phyloP scores from a whole-genome alignment of 2,797 vertebrate species.

The Onychomys arenicola region DNA sequence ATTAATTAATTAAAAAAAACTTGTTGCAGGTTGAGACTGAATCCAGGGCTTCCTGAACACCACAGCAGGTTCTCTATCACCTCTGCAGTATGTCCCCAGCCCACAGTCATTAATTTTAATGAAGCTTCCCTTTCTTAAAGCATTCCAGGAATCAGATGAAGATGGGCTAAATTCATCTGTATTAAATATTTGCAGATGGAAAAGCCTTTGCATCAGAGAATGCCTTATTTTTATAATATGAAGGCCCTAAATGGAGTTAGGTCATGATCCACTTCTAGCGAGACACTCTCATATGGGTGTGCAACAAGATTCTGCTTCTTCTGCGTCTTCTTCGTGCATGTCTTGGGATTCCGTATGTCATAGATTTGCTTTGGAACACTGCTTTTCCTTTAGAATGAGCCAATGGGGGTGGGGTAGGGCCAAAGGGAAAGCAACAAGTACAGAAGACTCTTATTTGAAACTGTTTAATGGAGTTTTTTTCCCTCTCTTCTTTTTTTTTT shows the following conservation, averaged over 20 bases:
- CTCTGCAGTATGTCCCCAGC: background rate
- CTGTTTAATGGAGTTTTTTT: conserved; percentile 18
- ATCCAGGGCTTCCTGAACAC: background rate
- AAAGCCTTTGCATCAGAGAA: conserved; percentile 49
- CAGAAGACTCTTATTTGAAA: conserved; percentile 23
- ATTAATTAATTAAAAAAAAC: background rate
- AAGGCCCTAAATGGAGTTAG: conserved; percentile 51
- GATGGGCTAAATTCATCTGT: conserved; percentile 23
- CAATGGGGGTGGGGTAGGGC: background rate
- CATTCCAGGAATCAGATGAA: background rate
- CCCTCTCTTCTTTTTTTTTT: background rate
- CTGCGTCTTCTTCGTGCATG: conserved; percentile 48
- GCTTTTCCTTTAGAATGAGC: conserved; percentile 62
- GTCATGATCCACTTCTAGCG: conserved; percentile 41
- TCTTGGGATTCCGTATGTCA: conserved; percentile 31
- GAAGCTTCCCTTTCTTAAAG: background rate
- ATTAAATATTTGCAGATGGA: conserved; percentile 50
- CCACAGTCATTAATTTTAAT: background rate
- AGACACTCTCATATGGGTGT: background rate
- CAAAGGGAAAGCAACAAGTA: conserved; percentile 48
- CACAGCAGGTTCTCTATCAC: background rate
- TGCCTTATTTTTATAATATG: background rate
- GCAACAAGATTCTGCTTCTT: conserved; percentile 31
- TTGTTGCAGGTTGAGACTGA: background rate
- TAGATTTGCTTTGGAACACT: conserved; percentile 24